These are phyloP conservation scores for Thomomys bottae DNA, from an alignment of 2,113 vertebrate genomes.

Conservation along the genomic window DNA sequence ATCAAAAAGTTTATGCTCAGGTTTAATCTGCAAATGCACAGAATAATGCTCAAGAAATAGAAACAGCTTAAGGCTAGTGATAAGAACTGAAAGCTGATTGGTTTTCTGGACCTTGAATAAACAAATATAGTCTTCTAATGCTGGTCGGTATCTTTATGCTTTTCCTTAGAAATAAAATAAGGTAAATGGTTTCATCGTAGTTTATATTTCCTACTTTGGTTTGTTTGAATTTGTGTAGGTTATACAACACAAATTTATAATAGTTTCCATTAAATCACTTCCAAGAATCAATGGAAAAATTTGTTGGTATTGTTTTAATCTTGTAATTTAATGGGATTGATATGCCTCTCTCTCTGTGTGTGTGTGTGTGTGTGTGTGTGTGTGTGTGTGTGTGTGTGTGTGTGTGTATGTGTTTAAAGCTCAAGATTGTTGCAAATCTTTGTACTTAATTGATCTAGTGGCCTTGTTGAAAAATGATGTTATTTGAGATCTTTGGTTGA, in stretches of 20 bases:
- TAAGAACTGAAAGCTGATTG: conserved; percentile 65
- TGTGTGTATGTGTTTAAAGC: conserved; percentile 29
- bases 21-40: conserved; percentile 66
- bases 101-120: conserved; percentile 44
- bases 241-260: conserved; percentile 58
- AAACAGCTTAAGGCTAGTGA: conserved; percentile 69
- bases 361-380: background rate
- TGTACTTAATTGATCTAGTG: conserved; percentile 57
- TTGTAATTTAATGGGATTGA: conserved; percentile 55
- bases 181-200: conserved; percentile 42
- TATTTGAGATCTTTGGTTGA: conserved; percentile 64
- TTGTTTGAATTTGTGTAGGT: conserved; percentile 60
- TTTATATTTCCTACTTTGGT: conserved; percentile 50
- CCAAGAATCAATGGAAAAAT: conserved; percentile 19
- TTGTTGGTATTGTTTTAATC: conserved; percentile 44
- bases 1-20: conserved; percentile 65
- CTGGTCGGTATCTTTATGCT: conserved; percentile 44
- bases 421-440: conserved; percentile 58
- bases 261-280: conserved; percentile 47
- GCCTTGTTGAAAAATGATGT: conserved; percentile 45
- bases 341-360: conserved; percentile 50
- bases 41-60: conserved; percentile 72
- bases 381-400: too few species aligned
- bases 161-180: conserved; percentile 24
- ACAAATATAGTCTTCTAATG: background rate